Conservation (phyloP, 2,113 vertebrate genomes). For the Eulacestoma nigropectus region DNA sequence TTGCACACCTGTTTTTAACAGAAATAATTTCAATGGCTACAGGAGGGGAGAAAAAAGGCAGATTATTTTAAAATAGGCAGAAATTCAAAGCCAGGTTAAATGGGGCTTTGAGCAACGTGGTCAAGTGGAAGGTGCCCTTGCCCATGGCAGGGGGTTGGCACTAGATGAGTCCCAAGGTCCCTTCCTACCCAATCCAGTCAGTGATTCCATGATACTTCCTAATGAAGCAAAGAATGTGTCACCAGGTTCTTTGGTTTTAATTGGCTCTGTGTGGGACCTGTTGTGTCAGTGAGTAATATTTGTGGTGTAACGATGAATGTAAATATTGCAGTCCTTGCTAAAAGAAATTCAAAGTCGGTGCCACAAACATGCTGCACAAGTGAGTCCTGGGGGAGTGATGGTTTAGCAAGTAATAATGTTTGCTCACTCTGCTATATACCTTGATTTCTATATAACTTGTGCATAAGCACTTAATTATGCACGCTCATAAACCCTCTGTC, state of each 20-base stretch:
- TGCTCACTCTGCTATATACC: neutral
- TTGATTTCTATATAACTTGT: constrained; percentile 22
- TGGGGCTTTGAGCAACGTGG: neutral
- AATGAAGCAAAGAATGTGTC: neutral
- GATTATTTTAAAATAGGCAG: neutral
- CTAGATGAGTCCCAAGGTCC: neutral
- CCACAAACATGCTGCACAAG: neutral
- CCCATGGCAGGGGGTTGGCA: neutral
- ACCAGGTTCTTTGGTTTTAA: neutral
- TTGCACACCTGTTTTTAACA: neutral
- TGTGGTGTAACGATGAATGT: neutral
- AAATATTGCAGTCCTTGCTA: neutral
- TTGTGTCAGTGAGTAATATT: neutral
- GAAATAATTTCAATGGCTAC: neutral
- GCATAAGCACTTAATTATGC: neutral
- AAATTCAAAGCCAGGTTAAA: neutral
- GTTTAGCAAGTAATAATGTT: neutral
- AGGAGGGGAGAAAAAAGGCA: neutral
- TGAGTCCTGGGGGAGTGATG: neutral
- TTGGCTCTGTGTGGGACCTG: neutral
- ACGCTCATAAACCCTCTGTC: neutral
- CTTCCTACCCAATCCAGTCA: neutral
- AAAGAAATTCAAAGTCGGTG: neutral
- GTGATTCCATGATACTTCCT: neutral
- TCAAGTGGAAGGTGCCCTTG: neutral